Percentiles rank a stretch among this genome's conserved stretches.
Evolutionary conservation across 2,888 invertebrate genomes (phyloP).

Genomic region (Dicyrtomina minuta): DNA sequence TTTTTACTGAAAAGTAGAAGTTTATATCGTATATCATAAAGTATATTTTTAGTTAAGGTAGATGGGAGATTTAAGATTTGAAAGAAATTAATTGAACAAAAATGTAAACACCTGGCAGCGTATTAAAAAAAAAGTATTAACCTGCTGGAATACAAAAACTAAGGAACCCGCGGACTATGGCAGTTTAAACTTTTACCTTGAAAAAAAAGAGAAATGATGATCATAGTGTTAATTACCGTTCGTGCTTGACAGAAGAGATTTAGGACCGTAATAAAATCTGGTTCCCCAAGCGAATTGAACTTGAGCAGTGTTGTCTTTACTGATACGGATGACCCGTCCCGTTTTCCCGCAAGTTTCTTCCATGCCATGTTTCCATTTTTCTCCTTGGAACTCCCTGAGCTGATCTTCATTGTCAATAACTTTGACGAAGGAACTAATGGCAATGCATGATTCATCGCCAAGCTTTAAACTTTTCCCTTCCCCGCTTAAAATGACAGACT

Average conservation of each 20-base stretch:
- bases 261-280: slow-evolving; percentile 8
- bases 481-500: slow-evolving; percentile 2
- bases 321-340: slow-evolving; percentile 12
- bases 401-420: slow-evolving; percentile 10
- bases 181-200: too few relatives aligned
- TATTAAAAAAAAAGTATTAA: too few relatives aligned
- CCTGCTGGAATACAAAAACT: too few relatives aligned
- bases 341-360: slow-evolving; percentile 20
- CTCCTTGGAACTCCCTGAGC: slow-evolving; percentile 2
- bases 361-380: slow-evolving; percentile 22
- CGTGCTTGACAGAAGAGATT: neutral
- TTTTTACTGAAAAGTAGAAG: too few relatives aligned
- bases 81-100: neutral
- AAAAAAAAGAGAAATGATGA: too few relatives aligned
- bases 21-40: too few relatives aligned
- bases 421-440: slow-evolving; percentile 12
- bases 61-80: neutral
- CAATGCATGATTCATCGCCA: neutral
- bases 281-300: slow-evolving; percentile 23
- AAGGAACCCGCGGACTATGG: too few relatives aligned
- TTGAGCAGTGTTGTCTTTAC: neutral
- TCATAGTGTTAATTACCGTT: too few relatives aligned
- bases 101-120: slow-evolving; percentile 11
- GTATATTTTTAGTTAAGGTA: too few relatives aligned
- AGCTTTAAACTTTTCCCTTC: neutral